These are phyloP conservation scores for Tinamus major DNA, from an alignment of 2,797 vertebrate genomes.

Conservation along the genomic window DNA sequence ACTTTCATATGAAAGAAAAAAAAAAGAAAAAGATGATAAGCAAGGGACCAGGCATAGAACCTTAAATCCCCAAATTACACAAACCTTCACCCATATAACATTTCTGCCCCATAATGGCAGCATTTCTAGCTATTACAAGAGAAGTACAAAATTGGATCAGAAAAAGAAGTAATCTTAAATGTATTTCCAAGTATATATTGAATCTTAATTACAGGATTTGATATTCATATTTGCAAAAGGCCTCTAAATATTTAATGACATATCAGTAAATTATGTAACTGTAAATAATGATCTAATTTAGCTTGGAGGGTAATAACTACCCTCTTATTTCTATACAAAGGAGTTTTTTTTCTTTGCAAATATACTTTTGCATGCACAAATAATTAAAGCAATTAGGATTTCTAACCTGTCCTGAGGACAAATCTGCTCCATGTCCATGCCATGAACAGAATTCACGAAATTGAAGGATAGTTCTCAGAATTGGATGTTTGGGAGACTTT, in stretches of 20 bases:
- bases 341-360: not conserved
- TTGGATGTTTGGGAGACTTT: not conserved
- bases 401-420: not conserved
- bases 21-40: not conserved
- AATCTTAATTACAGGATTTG: not conserved
- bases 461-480: not conserved
- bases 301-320: not conserved
- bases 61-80: not conserved
- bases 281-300: not conserved
- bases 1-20: not conserved
- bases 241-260: not conserved
- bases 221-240: not conserved
- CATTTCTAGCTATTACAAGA: not conserved
- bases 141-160: not conserved
- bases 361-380: not conserved
- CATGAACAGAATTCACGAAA: not conserved
- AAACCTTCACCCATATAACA: not conserved
- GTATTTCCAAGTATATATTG: not conserved
- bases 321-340: not conserved
- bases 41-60: not conserved
- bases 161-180: not conserved
- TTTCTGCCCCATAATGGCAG: not conserved
- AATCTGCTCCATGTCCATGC: not conserved
- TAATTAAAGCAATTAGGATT: not conserved
- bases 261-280: not conserved